These are phyloP conservation scores for Coccyzus lansbergi DNA, from an alignment of 2,797 vertebrate genomes.

Conservation along the genomic window DNA sequence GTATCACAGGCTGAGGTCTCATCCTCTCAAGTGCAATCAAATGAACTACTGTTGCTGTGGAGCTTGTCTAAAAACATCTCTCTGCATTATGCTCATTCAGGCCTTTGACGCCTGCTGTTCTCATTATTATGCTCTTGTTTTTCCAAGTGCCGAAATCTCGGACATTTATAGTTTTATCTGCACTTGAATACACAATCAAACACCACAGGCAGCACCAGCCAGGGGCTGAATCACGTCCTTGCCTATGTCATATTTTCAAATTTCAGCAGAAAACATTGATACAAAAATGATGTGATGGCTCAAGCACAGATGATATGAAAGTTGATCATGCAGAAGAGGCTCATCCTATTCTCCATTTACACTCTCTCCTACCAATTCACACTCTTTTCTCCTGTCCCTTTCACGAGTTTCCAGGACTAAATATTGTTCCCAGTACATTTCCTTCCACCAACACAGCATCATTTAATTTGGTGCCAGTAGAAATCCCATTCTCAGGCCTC, in stretches of 20 bases:
- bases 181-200: constrained; percentile 31
- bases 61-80: constrained; percentile 37
- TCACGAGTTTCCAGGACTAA: neutral
- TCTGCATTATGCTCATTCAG: constrained; percentile 24
- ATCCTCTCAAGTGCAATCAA: constrained; percentile 14
- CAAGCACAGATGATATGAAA: neutral
- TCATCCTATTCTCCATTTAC: neutral
- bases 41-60: constrained; percentile 28
- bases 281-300: neutral
- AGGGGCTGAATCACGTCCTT: neutral
- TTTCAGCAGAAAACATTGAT: neutral
- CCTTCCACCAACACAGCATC: neutral
- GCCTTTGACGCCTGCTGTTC: neutral
- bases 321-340: neutral
- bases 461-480: neutral
- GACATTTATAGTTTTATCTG: constrained; percentile 32
- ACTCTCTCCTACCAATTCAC: neutral
- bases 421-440: neutral
- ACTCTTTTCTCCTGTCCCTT: neutral
- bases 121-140: constrained; percentile 35
- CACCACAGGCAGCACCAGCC: neutral
- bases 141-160: neutral
- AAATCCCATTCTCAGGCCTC: neutral
- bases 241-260: neutral
- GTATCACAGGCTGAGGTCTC: neutral